Evolutionary conservation across 2,797 vertebrate genomes (phyloP).

Genomic region (Lerista edwardsae): DNA sequence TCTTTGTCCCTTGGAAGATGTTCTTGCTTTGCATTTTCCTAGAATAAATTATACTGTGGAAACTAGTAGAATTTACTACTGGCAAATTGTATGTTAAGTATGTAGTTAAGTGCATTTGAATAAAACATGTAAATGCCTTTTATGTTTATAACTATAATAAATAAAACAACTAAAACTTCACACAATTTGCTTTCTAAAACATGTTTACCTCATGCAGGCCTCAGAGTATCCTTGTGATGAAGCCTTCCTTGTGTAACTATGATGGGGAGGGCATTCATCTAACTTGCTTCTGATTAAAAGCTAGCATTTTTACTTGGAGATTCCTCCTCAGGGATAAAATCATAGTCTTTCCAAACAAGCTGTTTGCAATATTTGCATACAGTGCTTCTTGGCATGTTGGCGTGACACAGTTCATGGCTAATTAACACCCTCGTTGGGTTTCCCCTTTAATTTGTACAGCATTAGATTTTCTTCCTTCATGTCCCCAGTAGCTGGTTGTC

Average conservation of each 20-base stretch:
- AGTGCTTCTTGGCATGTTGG: conserved; percentile 21
- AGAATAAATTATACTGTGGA: neutral
- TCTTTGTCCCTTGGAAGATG: neutral
- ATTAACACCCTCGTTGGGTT: conserved; percentile 25
- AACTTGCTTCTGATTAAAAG: neutral
- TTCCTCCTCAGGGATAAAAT: neutral
- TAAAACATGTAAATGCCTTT: too few relatives aligned
- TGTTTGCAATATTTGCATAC: accelerated
- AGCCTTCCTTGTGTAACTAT: neutral
- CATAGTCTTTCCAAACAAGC: neutral
- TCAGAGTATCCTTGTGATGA: neutral
- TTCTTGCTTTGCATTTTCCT: neutral
- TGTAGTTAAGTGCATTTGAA: too few relatives aligned
- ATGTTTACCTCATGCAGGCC: neutral
- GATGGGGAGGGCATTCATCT: neutral
- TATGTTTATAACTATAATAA: too few relatives aligned
- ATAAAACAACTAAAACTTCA: too few relatives aligned
- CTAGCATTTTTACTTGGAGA: neutral
- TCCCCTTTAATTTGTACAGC: neutral
- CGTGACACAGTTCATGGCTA: conserved; percentile 22
- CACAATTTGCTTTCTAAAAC: too few relatives aligned
- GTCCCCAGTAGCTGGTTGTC: neutral
- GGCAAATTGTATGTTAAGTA: too few relatives aligned
- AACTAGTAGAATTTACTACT: too few relatives aligned
- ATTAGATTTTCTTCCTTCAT: neutral